Percentiles rank a stretch among this genome's conserved stretches.
phyloP scores from a whole-genome alignment of 2,888 invertebrate genomes.

The Drosophila aldrichi region DNA sequence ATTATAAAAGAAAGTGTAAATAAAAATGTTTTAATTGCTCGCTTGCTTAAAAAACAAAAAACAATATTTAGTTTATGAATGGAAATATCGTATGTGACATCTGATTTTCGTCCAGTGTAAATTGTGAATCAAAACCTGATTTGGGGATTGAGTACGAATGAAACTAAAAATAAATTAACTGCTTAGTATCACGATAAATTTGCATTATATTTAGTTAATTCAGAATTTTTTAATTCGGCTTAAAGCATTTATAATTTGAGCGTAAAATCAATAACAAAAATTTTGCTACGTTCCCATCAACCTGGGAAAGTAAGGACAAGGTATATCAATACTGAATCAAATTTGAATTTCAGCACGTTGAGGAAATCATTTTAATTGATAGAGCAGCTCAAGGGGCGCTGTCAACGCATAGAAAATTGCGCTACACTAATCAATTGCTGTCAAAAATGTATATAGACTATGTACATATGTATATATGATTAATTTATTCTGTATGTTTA shows the following conservation, averaged over 20 bases:
- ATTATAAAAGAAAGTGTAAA: background rate
- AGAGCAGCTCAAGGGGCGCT: constrained; percentile 3
- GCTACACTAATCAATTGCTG: constrained; percentile 1
- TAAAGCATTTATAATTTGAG: constrained; percentile 9
- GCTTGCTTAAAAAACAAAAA: too few species aligned
- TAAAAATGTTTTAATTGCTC: background rate
- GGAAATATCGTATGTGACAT: too few species aligned
- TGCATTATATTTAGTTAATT: background rate
- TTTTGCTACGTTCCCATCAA: background rate
- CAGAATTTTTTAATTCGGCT: background rate
- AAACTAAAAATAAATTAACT: background rate
- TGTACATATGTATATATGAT: background rate
- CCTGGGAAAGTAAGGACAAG: background rate
- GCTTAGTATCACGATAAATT: background rate
- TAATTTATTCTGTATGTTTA: background rate
- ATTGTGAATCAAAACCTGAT: background rate
- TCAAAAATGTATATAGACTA: background rate
- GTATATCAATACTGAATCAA: background rate
- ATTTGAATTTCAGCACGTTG: background rate
- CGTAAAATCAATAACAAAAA: constrained; percentile 1
- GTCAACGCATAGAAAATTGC: background rate
- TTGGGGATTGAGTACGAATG: background rate
- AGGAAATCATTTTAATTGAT: background rate
- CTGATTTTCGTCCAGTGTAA: constrained; percentile 4
- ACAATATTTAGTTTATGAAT: background rate